Evolutionary conservation across 2,888 invertebrate genomes (phyloP).

Genomic region (Chrysopilus asiliformis): DNA sequence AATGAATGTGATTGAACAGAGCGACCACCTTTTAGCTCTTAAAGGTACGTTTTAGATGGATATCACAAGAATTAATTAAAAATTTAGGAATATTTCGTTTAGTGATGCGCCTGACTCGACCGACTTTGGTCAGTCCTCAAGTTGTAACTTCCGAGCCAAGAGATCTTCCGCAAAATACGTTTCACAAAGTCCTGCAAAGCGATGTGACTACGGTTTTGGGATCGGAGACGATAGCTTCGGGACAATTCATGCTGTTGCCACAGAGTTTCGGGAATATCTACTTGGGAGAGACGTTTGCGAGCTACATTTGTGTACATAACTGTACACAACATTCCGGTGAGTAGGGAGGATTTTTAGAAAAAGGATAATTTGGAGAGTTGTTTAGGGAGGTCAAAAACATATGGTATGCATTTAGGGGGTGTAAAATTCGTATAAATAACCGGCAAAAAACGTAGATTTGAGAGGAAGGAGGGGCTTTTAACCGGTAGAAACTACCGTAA

Average conservation of each 20-base stretch:
- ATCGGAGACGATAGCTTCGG: conserved; percentile 69
- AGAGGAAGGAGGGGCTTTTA: too few relatives aligned
- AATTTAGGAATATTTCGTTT: background rate
- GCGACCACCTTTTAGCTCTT: conserved; percentile 31
- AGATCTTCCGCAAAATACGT: conserved; percentile 70
- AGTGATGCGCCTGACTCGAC: conserved; percentile 92
- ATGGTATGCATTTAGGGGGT: too few relatives aligned
- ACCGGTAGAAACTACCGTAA: too few relatives aligned
- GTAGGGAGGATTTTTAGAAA: too few relatives aligned
- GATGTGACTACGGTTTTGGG: conserved; percentile 75
- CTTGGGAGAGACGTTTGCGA: conserved; percentile 94
- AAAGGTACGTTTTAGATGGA: conserved; percentile 24
- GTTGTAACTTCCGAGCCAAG: conserved; percentile 73
- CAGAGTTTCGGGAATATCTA: conserved; percentile 98
- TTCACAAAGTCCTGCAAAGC: conserved; percentile 63
- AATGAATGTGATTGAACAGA: conserved; percentile 28
- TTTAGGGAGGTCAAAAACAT: too few relatives aligned
- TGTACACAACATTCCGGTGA: conserved; percentile 76
- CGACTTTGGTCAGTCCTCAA: conserved; percentile 69
- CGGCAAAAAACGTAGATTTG: too few relatives aligned
- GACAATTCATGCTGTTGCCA: conserved; percentile 83
- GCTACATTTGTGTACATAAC: conserved; percentile 94
- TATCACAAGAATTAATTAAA: background rate
- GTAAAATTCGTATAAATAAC: too few relatives aligned
- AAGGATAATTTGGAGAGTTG: too few relatives aligned